phyloP scores from a whole-genome alignment of 2,113 vertebrate genomes.

The Rynchops niger region DNA sequence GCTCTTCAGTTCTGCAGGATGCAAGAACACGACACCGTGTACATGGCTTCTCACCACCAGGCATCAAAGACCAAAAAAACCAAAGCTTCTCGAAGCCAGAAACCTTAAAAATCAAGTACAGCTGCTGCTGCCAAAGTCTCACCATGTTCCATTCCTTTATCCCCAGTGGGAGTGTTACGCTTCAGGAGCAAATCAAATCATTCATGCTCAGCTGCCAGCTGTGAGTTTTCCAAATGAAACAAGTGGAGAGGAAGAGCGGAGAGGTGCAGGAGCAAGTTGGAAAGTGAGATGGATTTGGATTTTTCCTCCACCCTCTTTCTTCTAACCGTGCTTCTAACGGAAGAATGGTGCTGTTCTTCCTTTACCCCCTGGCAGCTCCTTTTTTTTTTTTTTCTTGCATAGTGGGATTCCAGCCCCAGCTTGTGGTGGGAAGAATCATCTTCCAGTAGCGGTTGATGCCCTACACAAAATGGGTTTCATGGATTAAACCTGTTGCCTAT shows the following conservation, averaged over 20 bases:
- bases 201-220: background rate
- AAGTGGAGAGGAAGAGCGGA: background rate
- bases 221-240: background rate
- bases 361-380: background rate
- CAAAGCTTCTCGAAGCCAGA: background rate
- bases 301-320: background rate
- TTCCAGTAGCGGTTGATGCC: background rate
- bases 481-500: background rate
- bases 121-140: background rate
- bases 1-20: background rate
- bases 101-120: background rate
- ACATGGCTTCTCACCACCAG: background rate
- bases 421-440: background rate
- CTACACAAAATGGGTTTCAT: background rate
- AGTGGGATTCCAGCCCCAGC: background rate
- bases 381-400: background rate
- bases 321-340: too few species aligned
- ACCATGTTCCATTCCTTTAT: background rate
- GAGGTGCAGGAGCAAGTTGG: background rate
- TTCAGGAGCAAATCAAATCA: background rate
- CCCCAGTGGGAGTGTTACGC: background rate
- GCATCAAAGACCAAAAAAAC: background rate
- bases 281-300: fast-evolving
- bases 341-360: background rate
- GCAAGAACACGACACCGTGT: background rate